These are phyloP conservation scores for Rhadinocentrus ornatus DNA, from an alignment of 2,797 vertebrate genomes.

Conservation along the genomic window DNA sequence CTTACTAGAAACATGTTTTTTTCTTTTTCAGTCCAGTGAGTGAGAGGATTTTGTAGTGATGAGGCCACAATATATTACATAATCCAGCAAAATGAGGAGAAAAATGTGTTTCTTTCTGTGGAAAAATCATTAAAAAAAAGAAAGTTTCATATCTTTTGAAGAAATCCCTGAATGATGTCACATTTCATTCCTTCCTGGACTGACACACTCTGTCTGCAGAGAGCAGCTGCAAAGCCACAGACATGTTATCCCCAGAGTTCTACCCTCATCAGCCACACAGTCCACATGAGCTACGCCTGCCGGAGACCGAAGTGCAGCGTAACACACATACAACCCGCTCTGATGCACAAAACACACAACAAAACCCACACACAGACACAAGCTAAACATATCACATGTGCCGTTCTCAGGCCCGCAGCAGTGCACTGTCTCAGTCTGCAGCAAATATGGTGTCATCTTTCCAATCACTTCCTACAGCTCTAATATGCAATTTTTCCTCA, in stretches of 20 bases:
- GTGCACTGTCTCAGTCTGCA: conserved; percentile 2
- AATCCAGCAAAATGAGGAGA: conserved; percentile 9
- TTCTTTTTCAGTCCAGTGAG: conserved; percentile 44
- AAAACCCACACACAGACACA: conserved; percentile 27
- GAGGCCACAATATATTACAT: no score
- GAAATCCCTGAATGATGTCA: conserved; percentile 30
- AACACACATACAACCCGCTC: conserved; percentile 25
- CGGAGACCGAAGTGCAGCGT: conserved; percentile 40
- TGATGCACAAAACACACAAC: no score
- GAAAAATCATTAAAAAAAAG: conserved; percentile 34
- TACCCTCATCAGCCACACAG: conserved; percentile 63
- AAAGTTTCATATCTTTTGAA: conserved; percentile 20
- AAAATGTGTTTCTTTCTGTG: conserved; percentile 10
- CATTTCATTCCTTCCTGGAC: conserved; percentile 11
- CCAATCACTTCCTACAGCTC: conserved; percentile 51
- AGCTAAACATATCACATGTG: conserved; percentile 27
- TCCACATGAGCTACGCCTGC: conserved; percentile 51
- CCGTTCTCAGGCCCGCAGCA: conserved; percentile 13
- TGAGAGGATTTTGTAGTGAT: conserved; percentile 44
- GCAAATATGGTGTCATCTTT: conserved; percentile 40
- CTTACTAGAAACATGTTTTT: conserved; percentile 69
- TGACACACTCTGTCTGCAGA: conserved; percentile 41
- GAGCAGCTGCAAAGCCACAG: conserved; percentile 64
- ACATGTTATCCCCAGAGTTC: conserved; percentile 52
- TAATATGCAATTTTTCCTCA: conserved; percentile 44